Percentiles rank a stretch among this genome's conserved stretches.
Evolutionary conservation across 2,888 invertebrate genomes (phyloP).

Genomic region (Calephelis perditalis): DNA sequence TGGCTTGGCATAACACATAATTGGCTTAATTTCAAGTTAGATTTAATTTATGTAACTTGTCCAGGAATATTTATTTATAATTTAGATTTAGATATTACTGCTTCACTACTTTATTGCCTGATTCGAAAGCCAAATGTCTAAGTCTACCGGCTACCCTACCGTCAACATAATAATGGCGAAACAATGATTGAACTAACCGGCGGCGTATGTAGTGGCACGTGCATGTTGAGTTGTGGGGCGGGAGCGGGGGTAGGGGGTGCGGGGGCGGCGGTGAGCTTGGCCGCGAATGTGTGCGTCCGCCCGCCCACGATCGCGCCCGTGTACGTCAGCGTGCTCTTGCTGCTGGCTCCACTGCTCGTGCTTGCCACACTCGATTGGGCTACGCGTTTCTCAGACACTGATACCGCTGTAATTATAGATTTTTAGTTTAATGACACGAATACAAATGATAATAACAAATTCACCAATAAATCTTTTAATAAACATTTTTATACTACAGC

Average conservation of each 20-base stretch:
- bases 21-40: too few relatives aligned
- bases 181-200: not conserved
- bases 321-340: conserved; percentile 63
- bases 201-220: not conserved
- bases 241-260: conserved; percentile 43
- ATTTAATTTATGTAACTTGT: too few relatives aligned
- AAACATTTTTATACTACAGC: too few relatives aligned
- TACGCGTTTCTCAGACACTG: conserved; percentile 32
- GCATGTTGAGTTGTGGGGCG: conserved; percentile 45
- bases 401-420: conserved; percentile 26
- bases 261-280: conserved; percentile 77
- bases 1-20: too few relatives aligned
- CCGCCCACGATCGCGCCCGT: conserved; percentile 74
- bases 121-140: too few relatives aligned
- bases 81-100: too few relatives aligned
- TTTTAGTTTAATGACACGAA: not conserved
- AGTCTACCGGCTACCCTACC: too few relatives aligned
- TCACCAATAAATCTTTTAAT: not conserved
- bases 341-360: conserved; percentile 21
- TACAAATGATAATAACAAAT: not conserved
- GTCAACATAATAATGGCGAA: too few relatives aligned
- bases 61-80: too few relatives aligned
- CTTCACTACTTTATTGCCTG: too few relatives aligned
- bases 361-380: conserved; percentile 28
- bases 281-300: conserved; percentile 85